phyloP scores from a whole-genome alignment of 2,113 vertebrate genomes.

The Antennarius striatus region DNA sequence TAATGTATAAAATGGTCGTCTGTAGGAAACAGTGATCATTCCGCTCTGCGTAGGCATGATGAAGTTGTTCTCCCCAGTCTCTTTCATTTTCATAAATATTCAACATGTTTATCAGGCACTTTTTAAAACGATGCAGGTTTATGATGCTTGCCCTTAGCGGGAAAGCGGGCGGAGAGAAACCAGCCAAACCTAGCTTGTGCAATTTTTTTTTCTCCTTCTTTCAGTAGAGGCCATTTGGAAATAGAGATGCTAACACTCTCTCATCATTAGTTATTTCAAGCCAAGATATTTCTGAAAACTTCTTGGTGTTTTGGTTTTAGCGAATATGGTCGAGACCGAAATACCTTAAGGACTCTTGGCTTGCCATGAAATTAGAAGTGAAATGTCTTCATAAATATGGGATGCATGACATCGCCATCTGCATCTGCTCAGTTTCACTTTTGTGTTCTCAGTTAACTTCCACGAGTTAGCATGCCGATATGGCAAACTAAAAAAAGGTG shows the following conservation, averaged over 20 bases:
- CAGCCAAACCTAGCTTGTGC: slow-evolving; percentile 4
- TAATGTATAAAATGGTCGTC: slow-evolving; percentile 38
- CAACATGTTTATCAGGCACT: slow-evolving; percentile 47
- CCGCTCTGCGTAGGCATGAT: slow-evolving; percentile 33
- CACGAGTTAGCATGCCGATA: no score
- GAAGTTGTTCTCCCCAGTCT: slow-evolving; percentile 39
- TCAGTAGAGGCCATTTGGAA: slow-evolving; percentile 10
- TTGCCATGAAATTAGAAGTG: background rate
- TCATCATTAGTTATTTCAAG: slow-evolving; percentile 13
- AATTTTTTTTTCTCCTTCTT: background rate
- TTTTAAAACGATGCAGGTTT: slow-evolving; percentile 55
- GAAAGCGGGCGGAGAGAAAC: slow-evolving; percentile 31
- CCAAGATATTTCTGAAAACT: background rate
- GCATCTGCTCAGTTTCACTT: no score
- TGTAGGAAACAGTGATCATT: slow-evolving; percentile 45
- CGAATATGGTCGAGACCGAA: no score
- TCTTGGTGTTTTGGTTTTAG: background rate
- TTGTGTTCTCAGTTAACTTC: no score
- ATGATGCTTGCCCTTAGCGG: slow-evolving; percentile 39
- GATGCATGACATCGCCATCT: no score
- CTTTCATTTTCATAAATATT: slow-evolving; percentile 66
- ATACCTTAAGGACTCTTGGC: background rate
- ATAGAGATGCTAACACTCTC: slow-evolving; percentile 8
- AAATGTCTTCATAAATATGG: background rate
- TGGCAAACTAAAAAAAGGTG: no score